These are phyloP conservation scores for Calonectris borealis DNA, from an alignment of 2,113 vertebrate species.

Conservation along the genomic window DNA sequence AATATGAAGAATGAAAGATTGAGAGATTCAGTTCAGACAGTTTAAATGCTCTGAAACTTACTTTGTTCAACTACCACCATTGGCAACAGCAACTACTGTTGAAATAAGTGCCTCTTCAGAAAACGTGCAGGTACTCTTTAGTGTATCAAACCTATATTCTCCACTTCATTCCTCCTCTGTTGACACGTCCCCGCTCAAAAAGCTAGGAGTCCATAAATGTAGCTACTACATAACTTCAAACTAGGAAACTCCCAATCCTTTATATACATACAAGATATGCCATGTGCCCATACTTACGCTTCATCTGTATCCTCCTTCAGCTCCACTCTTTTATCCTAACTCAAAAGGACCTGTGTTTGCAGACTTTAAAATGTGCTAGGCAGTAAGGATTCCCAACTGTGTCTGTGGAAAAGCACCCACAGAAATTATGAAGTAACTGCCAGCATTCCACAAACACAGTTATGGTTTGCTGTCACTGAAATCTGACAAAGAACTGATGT, in stretches of 20 bases:
- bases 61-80: background rate
- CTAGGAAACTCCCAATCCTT: background rate
- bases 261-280: background rate
- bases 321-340: background rate
- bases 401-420: background rate
- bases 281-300: rapidly evolving
- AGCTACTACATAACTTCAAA: background rate
- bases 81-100: background rate
- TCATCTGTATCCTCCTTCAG: background rate
- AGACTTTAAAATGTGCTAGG: background rate
- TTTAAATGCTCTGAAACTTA: background rate
- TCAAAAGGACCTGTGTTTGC: background rate
- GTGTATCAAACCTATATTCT: background rate
- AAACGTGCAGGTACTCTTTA: background rate
- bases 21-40: background rate
- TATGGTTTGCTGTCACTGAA: background rate
- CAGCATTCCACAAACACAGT: background rate
- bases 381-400: background rate
- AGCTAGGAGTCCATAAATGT: background rate
- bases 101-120: background rate
- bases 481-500: background rate
- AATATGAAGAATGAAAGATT: background rate
- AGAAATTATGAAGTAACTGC: background rate
- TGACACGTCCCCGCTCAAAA: background rate
- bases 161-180: background rate